These are phyloP conservation scores for Pseudoatta argentina DNA, from an alignment of 1,140 invertebrate species.

Conservation along the genomic window DNA sequence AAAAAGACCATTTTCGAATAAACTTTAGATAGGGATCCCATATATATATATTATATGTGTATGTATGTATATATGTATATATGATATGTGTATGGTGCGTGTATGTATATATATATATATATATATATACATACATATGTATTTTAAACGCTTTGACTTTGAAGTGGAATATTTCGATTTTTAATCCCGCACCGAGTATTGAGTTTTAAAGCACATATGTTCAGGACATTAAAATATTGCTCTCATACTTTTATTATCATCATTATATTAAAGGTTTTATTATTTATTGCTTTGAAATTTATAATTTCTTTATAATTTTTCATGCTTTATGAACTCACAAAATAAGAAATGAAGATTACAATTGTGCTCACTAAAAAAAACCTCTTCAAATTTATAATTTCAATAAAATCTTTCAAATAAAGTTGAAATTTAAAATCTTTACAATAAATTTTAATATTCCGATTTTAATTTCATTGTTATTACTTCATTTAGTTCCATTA, in stretches of 20 bases:
- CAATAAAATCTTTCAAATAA: neutral
- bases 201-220: too few species aligned
- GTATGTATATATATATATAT: too few species aligned
- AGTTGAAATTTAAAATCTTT: conserved; percentile 4
- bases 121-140: too few species aligned
- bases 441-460: neutral
- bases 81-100: too few species aligned
- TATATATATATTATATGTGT: too few species aligned
- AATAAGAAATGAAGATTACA: neutral
- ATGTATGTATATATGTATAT: too few species aligned
- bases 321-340: neutral
- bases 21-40: too few species aligned
- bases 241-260: neutral
- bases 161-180: too few species aligned
- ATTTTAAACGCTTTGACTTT: too few species aligned
- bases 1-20: too few species aligned
- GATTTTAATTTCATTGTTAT: neutral
- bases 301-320: neutral
- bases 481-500: neutral
- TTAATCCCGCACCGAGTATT: too few species aligned
- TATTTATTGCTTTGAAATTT: neutral
- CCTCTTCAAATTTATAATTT: neutral
- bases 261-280: neutral
- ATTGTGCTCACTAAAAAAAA: neutral
- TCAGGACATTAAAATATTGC: neutral